Conservation (phyloP, 1,140 invertebrate genomes). For the Watersipora subatra region DNA sequence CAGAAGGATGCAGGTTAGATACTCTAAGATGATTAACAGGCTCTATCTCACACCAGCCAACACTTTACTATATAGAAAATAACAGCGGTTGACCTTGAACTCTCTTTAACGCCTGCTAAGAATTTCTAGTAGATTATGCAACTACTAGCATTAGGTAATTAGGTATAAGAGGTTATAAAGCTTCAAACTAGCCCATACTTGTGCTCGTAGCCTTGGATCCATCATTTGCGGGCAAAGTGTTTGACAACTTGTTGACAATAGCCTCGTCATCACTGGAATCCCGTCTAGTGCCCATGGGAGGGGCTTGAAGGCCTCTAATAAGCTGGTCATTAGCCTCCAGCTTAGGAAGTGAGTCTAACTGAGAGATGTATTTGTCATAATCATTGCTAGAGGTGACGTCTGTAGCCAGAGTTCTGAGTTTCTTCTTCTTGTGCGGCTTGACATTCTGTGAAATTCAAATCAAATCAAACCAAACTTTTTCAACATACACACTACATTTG, state of each 20-base stretch:
- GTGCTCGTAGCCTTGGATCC: background rate
- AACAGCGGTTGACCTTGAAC: background rate
- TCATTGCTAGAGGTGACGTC: slow-evolving; percentile 15
- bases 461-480: background rate
- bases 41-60: background rate
- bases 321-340: background rate
- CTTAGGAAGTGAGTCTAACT: background rate
- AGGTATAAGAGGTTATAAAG: background rate
- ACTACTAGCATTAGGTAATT: background rate
- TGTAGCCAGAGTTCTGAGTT: slow-evolving; percentile 14
- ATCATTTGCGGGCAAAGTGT: background rate
- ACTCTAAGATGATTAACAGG: background rate
- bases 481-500: background rate
- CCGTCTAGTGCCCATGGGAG: background rate
- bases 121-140: background rate
- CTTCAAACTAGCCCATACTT: no score
- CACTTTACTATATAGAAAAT: background rate
- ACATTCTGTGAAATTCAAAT: slow-evolving; percentile 20
- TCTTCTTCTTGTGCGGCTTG: slow-evolving; percentile 19
- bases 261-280: slow-evolving; percentile 4
- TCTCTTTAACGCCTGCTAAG: background rate
- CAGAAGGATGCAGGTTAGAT: background rate
- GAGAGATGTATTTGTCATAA: slow-evolving; percentile 5
- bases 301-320: background rate
- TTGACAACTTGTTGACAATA: background rate